Percentiles rank a stretch among this genome's conserved stretches.
Conservation (phyloP, 2,888 invertebrate genomes). For the Pelosia muscerda region DNA sequence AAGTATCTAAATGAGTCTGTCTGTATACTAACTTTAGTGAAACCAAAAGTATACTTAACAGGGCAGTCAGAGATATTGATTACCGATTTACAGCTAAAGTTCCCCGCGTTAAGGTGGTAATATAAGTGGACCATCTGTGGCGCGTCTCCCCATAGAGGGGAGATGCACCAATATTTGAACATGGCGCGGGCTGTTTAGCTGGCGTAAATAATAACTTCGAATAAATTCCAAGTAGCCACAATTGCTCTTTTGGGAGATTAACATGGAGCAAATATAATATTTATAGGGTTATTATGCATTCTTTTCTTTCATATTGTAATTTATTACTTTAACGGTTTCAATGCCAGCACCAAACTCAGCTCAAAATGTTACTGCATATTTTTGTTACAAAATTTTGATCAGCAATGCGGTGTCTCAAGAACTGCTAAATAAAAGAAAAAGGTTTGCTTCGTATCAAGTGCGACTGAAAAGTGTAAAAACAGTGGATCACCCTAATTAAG, state of each 20-base stretch:
- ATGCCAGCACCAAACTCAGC: background rate
- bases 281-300: conserved; percentile 39
- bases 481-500: too few species aligned
- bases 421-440: background rate
- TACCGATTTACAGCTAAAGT: conserved; percentile 71
- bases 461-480: too few species aligned
- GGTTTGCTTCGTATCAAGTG: background rate
- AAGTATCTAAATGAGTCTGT: background rate
- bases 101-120: conserved; percentile 72
- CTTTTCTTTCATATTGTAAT: background rate
- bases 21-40: background rate
- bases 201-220: conserved; percentile 46
- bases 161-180: conserved; percentile 53
- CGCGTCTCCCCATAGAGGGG: conserved; percentile 62
- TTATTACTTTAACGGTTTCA: background rate
- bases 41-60: conserved; percentile 15
- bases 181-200: conserved; percentile 41
- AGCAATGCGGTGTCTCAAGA: background rate
- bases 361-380: background rate
- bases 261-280: conserved; percentile 37
- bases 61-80: conserved; percentile 65
- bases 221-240: conserved; percentile 47
- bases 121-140: conserved; percentile 79
- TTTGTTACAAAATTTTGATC: background rate
- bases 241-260: conserved; percentile 44